Percentiles rank a stretch among this genome's conserved stretches.
phyloP scores from a whole-genome alignment of 2,888 invertebrate species.

The Sinodicranocentrus sp. region DNA sequence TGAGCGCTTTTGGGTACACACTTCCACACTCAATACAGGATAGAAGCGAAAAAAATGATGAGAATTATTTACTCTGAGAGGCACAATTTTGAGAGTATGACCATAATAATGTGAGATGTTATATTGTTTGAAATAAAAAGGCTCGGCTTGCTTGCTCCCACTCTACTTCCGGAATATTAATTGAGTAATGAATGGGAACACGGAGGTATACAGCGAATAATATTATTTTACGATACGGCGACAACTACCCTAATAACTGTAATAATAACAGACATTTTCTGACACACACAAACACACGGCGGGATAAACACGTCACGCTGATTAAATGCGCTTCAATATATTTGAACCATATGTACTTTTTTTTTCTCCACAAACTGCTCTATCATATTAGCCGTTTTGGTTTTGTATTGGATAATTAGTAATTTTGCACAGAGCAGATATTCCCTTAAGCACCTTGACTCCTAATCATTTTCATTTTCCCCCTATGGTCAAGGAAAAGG shows the following conservation, averaged over 20 bases:
- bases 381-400: no score
- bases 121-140: slow-evolving; percentile 17
- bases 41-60: slow-evolving; percentile 16
- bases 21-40: no score
- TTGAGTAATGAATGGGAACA: slow-evolving; percentile 55
- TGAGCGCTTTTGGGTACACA: not conserved
- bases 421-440: no score
- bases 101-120: not conserved
- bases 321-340: not conserved
- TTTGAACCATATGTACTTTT: no score
- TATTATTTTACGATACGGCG: slow-evolving; percentile 1
- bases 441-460: slow-evolving; percentile 60
- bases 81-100: not conserved
- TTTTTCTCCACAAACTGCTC: no score
- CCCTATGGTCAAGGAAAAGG: slow-evolving; percentile 57
- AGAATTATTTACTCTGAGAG: slow-evolving; percentile 12
- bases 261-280: not conserved
- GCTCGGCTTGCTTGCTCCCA: not conserved
- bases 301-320: slow-evolving; percentile 3
- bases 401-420: no score
- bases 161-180: slow-evolving; percentile 55
- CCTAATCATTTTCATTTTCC: slow-evolving; percentile 12
- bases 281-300: no score
- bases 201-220: not conserved
- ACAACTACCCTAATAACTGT: not conserved